Base-by-base conservation (phyloP, 2,113 vertebrate genomes). In the Phodopus roborovskii region DNA sequence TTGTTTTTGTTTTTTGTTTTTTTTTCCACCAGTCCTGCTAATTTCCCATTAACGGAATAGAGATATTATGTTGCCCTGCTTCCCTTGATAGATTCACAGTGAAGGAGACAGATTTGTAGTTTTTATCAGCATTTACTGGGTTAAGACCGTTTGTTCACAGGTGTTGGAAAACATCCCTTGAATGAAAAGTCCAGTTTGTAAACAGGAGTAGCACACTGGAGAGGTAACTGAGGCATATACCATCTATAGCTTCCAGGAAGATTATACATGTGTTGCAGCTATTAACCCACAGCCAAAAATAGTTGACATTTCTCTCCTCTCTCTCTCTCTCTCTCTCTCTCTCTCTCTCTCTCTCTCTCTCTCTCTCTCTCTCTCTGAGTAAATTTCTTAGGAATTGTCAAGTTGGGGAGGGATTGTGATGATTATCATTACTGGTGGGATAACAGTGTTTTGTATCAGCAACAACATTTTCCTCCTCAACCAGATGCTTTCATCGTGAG, bases 11-110 rank as follows among this genome's bases (percentile, higher is more conserved):
- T n/a, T n/a, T n/a, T n/a, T n/a, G n/a, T n/a, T n/a, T n/a, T n/a
- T n/a, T n/a, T n/a, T n/a, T n/a, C n/a, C n/a, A n/a, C n/a, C 56
- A 94, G 73, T n/a, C 77, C 95, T 87, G 90, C 96, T 96, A 96
- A 74, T 87, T 97, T 96, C 68, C 96, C 70, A 93, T 92, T 88
- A 92, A 97, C 30, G 26, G 58, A 88, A 56, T 24, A 70, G n/a
- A 26, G 75, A 88, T 82, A 83, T 30, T 26, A 58, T 17, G 60
- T 86, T 16, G n/a, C 5, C 0, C 15, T 0, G 19, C 68, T 90
- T 93, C 79, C 33, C 17, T 92, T 70, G 33, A 9, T 17, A 82
- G 77, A 92, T 94, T 91, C 79, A 33, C 64, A 83, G 88, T 64
- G 73, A 94, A 94, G 73, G 78, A 95, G 73, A 95, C 71, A 94